Evolutionary conservation across 2,797 vertebrate genomes (phyloP), one percentile per base, ranked within the genome.

Genomic region (Serranus cabrilla): DNA sequence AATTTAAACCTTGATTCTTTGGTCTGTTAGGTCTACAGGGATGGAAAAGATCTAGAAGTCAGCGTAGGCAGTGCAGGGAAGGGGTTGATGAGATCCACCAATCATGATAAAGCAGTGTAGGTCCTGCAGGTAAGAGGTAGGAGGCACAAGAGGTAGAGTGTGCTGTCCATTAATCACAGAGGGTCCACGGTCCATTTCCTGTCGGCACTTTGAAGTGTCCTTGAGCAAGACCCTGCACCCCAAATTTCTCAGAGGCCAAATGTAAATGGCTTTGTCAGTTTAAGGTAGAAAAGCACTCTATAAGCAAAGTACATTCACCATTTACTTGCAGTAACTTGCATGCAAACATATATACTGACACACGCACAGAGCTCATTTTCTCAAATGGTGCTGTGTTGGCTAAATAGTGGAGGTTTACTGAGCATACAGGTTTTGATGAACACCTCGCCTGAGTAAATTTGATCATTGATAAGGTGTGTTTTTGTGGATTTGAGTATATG

Each of bases 361-460:
- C 27, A 62, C 37, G 5, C 57, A 4, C 45, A 57, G 25, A 58
- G 77, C 63, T 75, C 16, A 21, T 81, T 76, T 78, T 51, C 31
- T 81, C 58, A 50, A 65, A 80, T 21, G 47, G 5, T 25, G 47
- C 40, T 75, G 72, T 71, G 80, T 76, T 78, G 67, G 62, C 60
- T 82, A 80, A 50, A 76, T 49, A 20, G 67, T 52, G 17, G 34
- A 23, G 42, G 20, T 83, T 83, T 71, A 75, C 84, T 71, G 57
- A 80, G 66, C 45, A 14, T 16, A 16, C 43, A 46, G 64, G 56
- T 85, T 86, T 73, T 82, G 71, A 89, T 89, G 78, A 88, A 81
- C 87, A 90, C 76, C 76, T 78, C 20, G 71, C 55, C 71, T 82
- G 84, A 89, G 80, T 90, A 83, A 85, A 90, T 90, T 52, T 73